Conservation (phyloP, 2,113 vertebrate species). For the Colius striatus region DNA sequence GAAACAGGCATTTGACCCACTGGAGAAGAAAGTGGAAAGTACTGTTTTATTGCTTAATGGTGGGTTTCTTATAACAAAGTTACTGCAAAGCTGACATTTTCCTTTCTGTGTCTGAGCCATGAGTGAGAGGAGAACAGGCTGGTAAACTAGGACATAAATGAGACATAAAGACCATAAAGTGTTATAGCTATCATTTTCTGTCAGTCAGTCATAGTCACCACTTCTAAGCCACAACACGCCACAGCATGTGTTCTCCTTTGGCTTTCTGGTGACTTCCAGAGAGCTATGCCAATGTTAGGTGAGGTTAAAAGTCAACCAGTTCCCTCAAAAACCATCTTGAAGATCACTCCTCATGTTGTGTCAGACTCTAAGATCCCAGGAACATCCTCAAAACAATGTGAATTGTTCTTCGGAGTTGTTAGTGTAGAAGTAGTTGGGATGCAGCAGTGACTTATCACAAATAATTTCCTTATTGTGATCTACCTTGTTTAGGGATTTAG, state of each 20-base stretch:
- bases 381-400: neutral
- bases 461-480: neutral
- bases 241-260: neutral
- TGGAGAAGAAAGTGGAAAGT: neutral
- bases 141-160: neutral
- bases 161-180: neutral
- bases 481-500: neutral
- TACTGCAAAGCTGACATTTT: neutral
- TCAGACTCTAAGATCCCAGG: neutral
- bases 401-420: neutral
- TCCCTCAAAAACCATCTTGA: neutral
- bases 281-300: neutral
- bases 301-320: neutral
- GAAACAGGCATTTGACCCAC: neutral
- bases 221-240: neutral
- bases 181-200: neutral
- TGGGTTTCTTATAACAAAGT: neutral
- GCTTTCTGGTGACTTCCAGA: neutral
- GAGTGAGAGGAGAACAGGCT: neutral
- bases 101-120: neutral
- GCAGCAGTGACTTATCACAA: neutral
- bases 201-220: no score
- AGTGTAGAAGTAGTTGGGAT: neutral
- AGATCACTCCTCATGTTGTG: neutral
- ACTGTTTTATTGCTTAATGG: neutral